These are phyloP conservation scores for Petrolisthes manimaculis DNA, from an alignment of 2,888 invertebrate species.

Conservation along the genomic window DNA sequence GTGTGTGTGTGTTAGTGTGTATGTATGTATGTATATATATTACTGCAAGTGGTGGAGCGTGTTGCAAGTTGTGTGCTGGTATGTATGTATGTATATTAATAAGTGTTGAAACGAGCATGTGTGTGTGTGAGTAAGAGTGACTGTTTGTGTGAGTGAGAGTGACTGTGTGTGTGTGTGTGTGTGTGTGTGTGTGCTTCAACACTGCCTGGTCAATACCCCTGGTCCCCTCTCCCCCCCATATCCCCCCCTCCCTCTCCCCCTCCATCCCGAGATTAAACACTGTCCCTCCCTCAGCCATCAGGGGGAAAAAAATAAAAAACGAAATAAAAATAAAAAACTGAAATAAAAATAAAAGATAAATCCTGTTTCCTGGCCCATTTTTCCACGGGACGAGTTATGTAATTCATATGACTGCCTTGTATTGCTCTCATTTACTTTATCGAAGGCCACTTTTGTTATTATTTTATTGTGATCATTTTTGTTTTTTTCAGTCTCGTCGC, in stretches of 20 bases:
- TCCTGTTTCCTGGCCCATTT: background rate
- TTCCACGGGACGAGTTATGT: background rate
- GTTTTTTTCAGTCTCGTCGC: too few relatives aligned
- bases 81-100: too few relatives aligned
- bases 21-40: background rate
- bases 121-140: background rate
- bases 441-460: too few relatives aligned
- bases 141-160: background rate
- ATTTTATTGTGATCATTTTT: too few relatives aligned
- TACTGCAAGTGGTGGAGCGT: too few relatives aligned
- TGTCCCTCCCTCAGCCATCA: background rate
- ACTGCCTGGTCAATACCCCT: background rate
- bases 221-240: background rate
- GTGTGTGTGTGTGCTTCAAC: background rate
- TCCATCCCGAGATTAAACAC: slow-evolving; percentile 1
- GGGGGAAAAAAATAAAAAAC: background rate
- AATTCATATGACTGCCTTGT: background rate
- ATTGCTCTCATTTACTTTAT: background rate
- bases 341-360: background rate
- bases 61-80: too few relatives aligned
- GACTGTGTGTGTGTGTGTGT: background rate
- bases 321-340: background rate
- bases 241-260: background rate
- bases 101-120: too few relatives aligned
- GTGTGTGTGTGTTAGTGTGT: background rate